These are phyloP conservation scores for Tachina fera DNA, from an alignment of 2,888 invertebrate genomes.

Conservation along the genomic window DNA sequence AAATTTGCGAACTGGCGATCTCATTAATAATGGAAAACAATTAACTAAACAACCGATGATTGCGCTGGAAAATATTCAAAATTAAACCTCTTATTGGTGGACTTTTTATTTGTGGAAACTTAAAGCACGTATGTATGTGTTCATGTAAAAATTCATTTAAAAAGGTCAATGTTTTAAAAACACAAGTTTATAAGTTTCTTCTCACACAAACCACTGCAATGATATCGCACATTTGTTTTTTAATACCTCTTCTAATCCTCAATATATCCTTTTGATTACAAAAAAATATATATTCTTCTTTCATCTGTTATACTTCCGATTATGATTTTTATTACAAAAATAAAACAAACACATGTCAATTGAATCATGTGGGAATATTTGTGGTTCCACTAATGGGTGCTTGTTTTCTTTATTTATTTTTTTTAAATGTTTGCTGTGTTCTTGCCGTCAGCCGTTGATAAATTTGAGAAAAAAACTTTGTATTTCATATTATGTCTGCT, in stretches of 20 bases:
- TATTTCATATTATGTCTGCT: slow-evolving; percentile 18
- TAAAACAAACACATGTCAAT: slow-evolving; percentile 18
- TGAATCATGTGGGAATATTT: slow-evolving; percentile 53
- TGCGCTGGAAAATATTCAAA: too few relatives aligned
- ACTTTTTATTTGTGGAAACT: too few relatives aligned
- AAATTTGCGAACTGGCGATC: too few relatives aligned
- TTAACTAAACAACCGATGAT: too few relatives aligned
- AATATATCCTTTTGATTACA: slow-evolving; percentile 47
- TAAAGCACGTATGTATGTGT: too few relatives aligned
- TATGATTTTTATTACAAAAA: slow-evolving; percentile 7
- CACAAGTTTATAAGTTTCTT: not conserved
- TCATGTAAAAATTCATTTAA: too few relatives aligned
- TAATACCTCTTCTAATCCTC: not conserved
- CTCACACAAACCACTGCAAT: not conserved
- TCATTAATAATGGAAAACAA: too few relatives aligned
- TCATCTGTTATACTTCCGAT: slow-evolving; percentile 41
- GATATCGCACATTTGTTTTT: not conserved
- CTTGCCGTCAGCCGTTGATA: slow-evolving; percentile 49
- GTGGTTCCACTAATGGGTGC: slow-evolving; percentile 36
- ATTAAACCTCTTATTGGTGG: too few relatives aligned
- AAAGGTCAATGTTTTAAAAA: not conserved
- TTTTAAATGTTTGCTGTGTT: slow-evolving; percentile 19
- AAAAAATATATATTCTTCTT: not conserved
- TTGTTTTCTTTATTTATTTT: slow-evolving; percentile 2
- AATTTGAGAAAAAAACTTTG: not conserved